phyloP scores from a whole-genome alignment of 2,797 vertebrate genomes.

The Anabacerthia variegaticeps region DNA sequence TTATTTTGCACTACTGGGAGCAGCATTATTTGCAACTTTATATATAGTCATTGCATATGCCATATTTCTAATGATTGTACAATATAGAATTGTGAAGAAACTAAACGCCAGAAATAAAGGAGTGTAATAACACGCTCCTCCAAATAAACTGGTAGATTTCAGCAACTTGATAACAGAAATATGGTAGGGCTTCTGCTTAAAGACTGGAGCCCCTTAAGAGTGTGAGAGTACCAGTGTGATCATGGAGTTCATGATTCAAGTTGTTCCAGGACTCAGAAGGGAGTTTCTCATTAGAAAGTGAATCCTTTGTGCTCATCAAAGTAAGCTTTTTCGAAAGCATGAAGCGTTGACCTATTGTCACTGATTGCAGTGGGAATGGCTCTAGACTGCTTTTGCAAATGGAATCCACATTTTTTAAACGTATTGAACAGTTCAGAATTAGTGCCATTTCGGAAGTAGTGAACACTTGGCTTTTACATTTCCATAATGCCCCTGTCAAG shows the following conservation, averaged over 20 bases:
- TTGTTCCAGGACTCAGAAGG: neutral
- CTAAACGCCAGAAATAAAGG: neutral
- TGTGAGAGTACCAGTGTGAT: neutral
- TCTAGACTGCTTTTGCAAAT: neutral
- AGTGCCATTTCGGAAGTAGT: neutral
- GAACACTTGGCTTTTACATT: neutral
- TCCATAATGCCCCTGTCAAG: neutral
- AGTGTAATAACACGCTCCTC: neutral
- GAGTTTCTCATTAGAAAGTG: neutral
- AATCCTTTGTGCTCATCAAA: neutral
- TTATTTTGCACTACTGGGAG: neutral
- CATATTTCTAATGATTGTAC: neutral
- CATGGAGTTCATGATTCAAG: neutral
- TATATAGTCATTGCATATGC: neutral
- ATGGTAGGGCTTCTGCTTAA: neutral
- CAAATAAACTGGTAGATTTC: neutral
- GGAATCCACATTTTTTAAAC: neutral
- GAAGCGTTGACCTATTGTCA: neutral
- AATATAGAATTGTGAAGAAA: neutral
- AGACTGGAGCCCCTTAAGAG: neutral
- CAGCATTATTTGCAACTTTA: neutral
- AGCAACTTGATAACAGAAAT: neutral
- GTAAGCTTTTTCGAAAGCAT: neutral
- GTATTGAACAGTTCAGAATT: neutral
- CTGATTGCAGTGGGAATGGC: neutral